Conservation (phyloP, 2,888 invertebrate species). For the Biston stratarius region DNA sequence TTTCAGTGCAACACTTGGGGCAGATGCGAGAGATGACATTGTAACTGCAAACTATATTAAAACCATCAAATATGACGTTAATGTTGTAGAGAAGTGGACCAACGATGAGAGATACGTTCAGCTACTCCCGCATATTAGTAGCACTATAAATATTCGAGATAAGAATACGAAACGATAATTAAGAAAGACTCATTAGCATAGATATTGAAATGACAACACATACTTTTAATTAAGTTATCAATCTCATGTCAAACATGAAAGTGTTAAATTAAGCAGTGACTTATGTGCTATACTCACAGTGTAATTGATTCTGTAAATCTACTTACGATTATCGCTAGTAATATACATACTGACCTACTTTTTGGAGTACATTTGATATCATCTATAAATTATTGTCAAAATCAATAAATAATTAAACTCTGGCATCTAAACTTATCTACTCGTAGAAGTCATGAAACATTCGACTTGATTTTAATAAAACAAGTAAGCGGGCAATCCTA, state of each 20-base stretch:
- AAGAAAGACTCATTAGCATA: slow-evolving; percentile 43
- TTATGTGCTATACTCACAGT: slow-evolving; percentile 12
- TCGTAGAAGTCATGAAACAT: background rate
- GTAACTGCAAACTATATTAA: slow-evolving; percentile 47
- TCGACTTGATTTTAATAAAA: background rate
- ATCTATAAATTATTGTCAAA: background rate
- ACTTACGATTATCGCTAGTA: background rate
- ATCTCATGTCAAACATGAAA: slow-evolving; percentile 26
- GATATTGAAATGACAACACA: slow-evolving; percentile 39
- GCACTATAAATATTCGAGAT: slow-evolving; percentile 50
- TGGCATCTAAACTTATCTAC: slow-evolving; percentile 6
- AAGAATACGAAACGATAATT: slow-evolving; percentile 50
- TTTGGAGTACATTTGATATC: background rate
- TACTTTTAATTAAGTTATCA: slow-evolving; percentile 38
- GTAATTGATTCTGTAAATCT: slow-evolving; percentile 19
- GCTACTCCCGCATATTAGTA: slow-evolving; percentile 54
- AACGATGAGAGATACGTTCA: slow-evolving; percentile 49
- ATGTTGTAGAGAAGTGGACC: slow-evolving; percentile 29
- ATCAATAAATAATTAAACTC: background rate
- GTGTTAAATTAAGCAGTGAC: slow-evolving; percentile 11
- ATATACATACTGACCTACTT: slow-evolving; percentile 4
- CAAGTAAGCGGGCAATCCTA: background rate
- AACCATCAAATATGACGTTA: slow-evolving; percentile 41
- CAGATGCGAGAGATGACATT: slow-evolving; percentile 47
- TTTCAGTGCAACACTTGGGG: slow-evolving; percentile 43